These are phyloP conservation scores for Priocnemis perturbator DNA, from an alignment of 2,888 invertebrate genomes.

Conservation along the genomic window DNA sequence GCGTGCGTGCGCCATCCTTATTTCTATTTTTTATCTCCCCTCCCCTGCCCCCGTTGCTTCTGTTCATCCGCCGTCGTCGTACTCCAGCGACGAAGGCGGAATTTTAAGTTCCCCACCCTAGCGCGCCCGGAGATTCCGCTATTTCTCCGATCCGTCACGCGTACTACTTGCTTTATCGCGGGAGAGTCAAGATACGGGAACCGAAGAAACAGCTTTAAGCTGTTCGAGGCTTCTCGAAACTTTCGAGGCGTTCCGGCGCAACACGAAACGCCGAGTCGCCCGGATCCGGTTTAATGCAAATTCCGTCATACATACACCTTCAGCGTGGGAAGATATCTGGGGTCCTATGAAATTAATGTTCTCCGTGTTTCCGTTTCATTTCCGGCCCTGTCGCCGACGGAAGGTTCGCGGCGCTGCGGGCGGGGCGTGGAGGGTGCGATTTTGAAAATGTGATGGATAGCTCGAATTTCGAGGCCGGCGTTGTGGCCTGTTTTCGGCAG, in stretches of 20 bases:
- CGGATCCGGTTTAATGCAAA: slow-evolving; percentile 55
- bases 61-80: slow-evolving; percentile 1
- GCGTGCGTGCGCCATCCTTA: slow-evolving; percentile 29
- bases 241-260: neutral
- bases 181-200: neutral
- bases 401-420: neutral
- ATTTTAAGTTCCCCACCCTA: slow-evolving; percentile 14
- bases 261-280: slow-evolving; percentile 38
- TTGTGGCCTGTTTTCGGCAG: neutral
- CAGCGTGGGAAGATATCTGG: slow-evolving; percentile 49
- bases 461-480: neutral
- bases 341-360: slow-evolving; percentile 55
- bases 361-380: slow-evolving; percentile 60
- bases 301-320: slow-evolving; percentile 45
- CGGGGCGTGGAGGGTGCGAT: slow-evolving; percentile 14
- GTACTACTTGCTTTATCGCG: neutral
- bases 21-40: slow-evolving; percentile 21
- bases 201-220: neutral
- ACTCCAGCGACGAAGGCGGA: slow-evolving; percentile 6
- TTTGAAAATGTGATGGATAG: slow-evolving; percentile 52
- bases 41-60: slow-evolving; percentile 3
- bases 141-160: slow-evolving; percentile 3
- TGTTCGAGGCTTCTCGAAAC: neutral
- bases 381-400: slow-evolving; percentile 44
- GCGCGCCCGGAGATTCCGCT: neutral